A percentile compares a stretch with the other conserved stretches of the same genome.
Evolutionary conservation across 2,113 vertebrate species (phyloP).

Genomic region (mouse (Mus musculus)): DNA sequence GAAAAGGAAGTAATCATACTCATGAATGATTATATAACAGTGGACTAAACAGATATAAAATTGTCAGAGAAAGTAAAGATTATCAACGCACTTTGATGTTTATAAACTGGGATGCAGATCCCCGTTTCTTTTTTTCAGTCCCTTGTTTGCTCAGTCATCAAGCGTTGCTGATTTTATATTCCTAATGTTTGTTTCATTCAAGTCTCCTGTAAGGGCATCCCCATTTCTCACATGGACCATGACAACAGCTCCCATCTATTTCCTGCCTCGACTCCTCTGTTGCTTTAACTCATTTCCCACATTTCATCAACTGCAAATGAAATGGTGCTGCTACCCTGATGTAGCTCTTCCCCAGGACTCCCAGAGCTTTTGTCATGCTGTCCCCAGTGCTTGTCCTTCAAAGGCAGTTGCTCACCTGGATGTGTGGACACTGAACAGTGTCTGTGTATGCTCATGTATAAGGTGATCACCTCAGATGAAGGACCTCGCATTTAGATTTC

Average conservation of each 20-base stretch:
- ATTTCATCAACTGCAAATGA: background rate
- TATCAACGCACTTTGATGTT: background rate
- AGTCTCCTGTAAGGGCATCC: background rate
- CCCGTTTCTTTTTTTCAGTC: background rate
- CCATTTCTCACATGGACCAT: background rate
- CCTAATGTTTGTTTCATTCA: background rate
- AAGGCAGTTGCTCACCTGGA: background rate
- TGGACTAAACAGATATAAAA: background rate
- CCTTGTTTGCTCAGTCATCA: background rate
- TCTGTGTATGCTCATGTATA: background rate
- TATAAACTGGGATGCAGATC: background rate
- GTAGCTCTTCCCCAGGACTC: background rate
- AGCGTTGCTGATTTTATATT: background rate
- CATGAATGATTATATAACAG: constrained; percentile 24
- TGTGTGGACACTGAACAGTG: background rate
- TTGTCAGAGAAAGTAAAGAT: background rate
- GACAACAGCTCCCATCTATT: background rate
- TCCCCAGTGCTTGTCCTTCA: background rate
- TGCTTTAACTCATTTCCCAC: background rate
- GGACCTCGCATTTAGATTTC: background rate
- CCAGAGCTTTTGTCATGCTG: background rate
- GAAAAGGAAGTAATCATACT: constrained; percentile 15
- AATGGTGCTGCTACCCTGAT: background rate
- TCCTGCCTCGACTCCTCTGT: background rate
- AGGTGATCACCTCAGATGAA: background rate